Evolutionary conservation across 1,140 invertebrate species (phyloP).

Genomic region (Platorchestia sp.): DNA sequence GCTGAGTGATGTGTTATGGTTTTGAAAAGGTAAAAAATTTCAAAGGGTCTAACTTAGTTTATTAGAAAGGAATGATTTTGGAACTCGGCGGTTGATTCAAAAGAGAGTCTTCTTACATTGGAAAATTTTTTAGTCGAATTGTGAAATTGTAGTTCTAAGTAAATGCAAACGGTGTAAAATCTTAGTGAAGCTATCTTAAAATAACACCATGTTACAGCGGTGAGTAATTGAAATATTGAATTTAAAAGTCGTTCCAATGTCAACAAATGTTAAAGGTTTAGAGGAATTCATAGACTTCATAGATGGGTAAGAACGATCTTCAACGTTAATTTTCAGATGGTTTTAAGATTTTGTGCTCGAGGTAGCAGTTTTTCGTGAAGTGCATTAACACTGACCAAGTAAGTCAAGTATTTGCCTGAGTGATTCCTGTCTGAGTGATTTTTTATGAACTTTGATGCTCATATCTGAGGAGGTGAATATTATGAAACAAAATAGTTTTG

Average conservation of each 20-base stretch:
- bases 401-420: too few species aligned
- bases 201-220: too few species aligned
- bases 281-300: not conserved
- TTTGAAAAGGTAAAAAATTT: not conserved
- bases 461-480: too few species aligned
- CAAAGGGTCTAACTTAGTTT: not conserved
- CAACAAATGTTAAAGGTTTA: not conserved
- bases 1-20: not conserved
- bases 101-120: not conserved
- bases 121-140: not conserved
- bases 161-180: not conserved
- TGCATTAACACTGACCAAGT: too few species aligned
- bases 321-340: too few species aligned
- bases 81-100: not conserved
- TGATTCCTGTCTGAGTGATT: too few species aligned
- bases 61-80: not conserved
- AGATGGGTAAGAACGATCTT: not conserved
- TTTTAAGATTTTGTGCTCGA: too few species aligned
- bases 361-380: too few species aligned
- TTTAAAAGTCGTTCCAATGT: not conserved
- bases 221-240: too few species aligned
- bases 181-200: not conserved
- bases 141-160: not conserved
- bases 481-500: too few species aligned
- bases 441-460: too few species aligned